Evolutionary conservation across 2,888 invertebrate species (phyloP), one percentile per base, ranked within the genome.

Genomic region (Notodonta ziczac): DNA sequence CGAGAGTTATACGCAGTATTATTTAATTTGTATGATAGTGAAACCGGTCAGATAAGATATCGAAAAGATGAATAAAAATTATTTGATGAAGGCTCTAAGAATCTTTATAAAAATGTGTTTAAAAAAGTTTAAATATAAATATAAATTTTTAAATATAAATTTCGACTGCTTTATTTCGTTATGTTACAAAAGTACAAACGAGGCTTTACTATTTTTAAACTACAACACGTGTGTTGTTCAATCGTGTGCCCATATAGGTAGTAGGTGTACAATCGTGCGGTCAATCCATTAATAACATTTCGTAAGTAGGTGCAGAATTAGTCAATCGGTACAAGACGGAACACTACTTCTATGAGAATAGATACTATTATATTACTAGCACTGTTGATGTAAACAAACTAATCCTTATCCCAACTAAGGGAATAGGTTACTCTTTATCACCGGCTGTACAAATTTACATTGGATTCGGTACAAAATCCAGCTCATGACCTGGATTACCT

Each of bases 221-320:
- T 55, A 63, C 61, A 63, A 52, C 56, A 50, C 52, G 53, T 60
- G 53, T 60, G 59, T 65, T 64, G 53, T 60, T 24, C 24, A 64
- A 64, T 56, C 14, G 65, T 70, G 48, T 66, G 58, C 57, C 52
- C 63, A 68, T 68, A 73, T 60, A 24, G 24, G 57, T 46, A n/a
- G 46, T 10, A 12, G 10, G 40, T 52, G 35, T 40, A 5, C 56
- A 60, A 61, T 66, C 74, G 63, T 70, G 68, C 35, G 60, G 32
- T 62, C 55, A 53, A 63, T 61, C 42, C 44, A 75, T 70, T 58
- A 63, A 55, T 56, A 66, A 60, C 5, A 56, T 63, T 71, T 65
- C 55, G 54, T 63, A 56, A 67, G 60, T 62, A 53, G 56, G 60
- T 63, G 63, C 65, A 58, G 51, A 61, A 61, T 65, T 64, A 52